Evolutionary conservation across 2,797 vertebrate species (phyloP).

Genomic region (Darevskia nairensis): DNA sequence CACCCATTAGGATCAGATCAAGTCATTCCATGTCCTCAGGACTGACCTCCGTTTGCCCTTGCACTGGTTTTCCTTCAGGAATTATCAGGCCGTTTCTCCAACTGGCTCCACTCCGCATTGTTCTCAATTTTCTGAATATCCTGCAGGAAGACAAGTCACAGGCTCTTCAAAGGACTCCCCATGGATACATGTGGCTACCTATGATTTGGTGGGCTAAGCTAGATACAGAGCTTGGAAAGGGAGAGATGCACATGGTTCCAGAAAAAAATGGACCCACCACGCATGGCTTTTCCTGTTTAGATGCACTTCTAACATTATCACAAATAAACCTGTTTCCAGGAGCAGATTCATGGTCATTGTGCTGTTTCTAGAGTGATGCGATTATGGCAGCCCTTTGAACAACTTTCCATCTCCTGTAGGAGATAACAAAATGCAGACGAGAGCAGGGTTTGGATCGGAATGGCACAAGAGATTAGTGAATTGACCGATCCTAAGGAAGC

Average conservation of each 20-base stretch:
- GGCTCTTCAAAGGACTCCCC: not conserved
- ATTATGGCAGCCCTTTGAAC: not conserved
- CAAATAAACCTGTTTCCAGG: not conserved
- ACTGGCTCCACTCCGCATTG: constrained; percentile 42
- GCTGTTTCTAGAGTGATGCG: accelerated
- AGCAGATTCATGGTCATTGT: not conserved
- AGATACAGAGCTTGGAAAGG: not conserved
- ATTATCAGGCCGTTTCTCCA: constrained; percentile 62
- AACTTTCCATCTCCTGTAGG: not conserved
- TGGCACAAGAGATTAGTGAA: not conserved
- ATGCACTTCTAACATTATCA: not conserved
- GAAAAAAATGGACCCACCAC: accelerated
- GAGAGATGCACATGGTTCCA: not conserved
- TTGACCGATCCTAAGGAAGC: not conserved
- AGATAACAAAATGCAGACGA: not conserved
- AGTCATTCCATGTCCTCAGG: not conserved
- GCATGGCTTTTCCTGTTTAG: not conserved
- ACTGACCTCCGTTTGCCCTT: not conserved
- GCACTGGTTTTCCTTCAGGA: constrained; percentile 71
- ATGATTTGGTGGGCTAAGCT: accelerated
- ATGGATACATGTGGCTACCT: no score
- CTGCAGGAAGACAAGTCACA: constrained; percentile 52
- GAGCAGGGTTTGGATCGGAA: not conserved
- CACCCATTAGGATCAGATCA: not conserved
- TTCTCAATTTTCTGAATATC: constrained; percentile 61